Percentiles rank a stretch among this genome's conserved stretches.
phyloP scores from a whole-genome alignment of 2,888 invertebrate genomes.

The Hylaea fasciaria region DNA sequence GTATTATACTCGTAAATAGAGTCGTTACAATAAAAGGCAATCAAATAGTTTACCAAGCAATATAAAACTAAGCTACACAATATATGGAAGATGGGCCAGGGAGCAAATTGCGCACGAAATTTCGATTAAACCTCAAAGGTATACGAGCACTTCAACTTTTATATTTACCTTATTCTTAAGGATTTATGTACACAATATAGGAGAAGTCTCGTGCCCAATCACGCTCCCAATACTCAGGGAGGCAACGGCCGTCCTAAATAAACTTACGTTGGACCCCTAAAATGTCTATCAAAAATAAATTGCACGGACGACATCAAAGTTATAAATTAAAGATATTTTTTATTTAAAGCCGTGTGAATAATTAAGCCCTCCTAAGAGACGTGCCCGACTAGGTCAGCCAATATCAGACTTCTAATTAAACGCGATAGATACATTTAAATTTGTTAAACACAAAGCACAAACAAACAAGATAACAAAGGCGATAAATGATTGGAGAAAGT shows the following conservation, averaged over 20 bases:
- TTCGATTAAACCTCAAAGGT: constrained; percentile 52
- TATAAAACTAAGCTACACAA: constrained; percentile 6
- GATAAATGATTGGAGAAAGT: constrained; percentile 29
- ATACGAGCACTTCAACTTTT: constrained; percentile 49
- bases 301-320: constrained; percentile 30
- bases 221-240: constrained; percentile 64
- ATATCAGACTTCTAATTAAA: constrained; percentile 1
- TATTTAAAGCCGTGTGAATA: constrained; percentile 3
- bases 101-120: constrained; percentile 43
- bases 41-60: not conserved
- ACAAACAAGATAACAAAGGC: constrained; percentile 26
- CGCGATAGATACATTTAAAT: not conserved
- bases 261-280: constrained; percentile 64
- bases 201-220: constrained; percentile 68
- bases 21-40: no score
- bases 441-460: not conserved
- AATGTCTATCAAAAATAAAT: constrained; percentile 52
- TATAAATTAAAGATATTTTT: constrained; percentile 28
- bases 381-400: not conserved
- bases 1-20: no score
- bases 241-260: constrained; percentile 70
- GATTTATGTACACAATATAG: constrained; percentile 74
- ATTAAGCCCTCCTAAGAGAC: not conserved
- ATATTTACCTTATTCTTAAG: constrained; percentile 69
- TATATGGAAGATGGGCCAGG: constrained; percentile 19